A percentile compares a stretch with the other conserved stretches of the same genome.
Conservation (phyloP, 2,797 vertebrate species). For the Scolopax bukidnonensis region DNA sequence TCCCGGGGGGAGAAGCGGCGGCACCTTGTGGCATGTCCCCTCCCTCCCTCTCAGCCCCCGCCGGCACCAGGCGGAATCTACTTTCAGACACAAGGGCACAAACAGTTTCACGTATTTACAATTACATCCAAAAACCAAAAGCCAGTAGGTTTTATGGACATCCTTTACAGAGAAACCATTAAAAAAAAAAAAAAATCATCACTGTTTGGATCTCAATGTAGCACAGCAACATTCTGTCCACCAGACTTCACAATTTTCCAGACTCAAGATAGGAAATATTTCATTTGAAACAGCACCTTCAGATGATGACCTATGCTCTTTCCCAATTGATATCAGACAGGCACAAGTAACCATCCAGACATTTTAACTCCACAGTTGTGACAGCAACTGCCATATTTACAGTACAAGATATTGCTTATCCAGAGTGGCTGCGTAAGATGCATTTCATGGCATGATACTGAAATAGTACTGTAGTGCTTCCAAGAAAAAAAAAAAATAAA, state of each 20-base stretch:
- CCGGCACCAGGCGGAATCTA: conserved; percentile 17
- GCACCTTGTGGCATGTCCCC: background rate
- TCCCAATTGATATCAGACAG: conserved; percentile 16
- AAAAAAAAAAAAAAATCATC: conserved; percentile 9
- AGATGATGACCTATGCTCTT: conserved; percentile 39
- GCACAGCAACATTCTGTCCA: conserved; percentile 65
- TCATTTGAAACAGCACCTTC: conserved; percentile 60
- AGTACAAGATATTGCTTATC: conserved; percentile 68
- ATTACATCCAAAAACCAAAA: conserved; percentile 74
- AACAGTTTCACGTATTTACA: conserved; percentile 78
- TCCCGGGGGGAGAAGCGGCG: background rate
- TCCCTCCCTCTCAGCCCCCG: conserved; percentile 10
- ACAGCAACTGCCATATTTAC: conserved; percentile 51
- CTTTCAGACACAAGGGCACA: conserved; percentile 50
- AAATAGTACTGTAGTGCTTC: conserved; percentile 55
- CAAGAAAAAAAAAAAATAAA: conserved; percentile 36
- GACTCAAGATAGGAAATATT: background rate
- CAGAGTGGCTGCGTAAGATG: conserved; percentile 46
- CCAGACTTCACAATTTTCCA: conserved; percentile 44
- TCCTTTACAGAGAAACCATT: conserved; percentile 60
- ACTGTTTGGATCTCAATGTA: conserved; percentile 64
- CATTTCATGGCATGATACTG: conserved; percentile 56
- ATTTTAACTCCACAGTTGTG: background rate
- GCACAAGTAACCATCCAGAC: conserved; percentile 52
- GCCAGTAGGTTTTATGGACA: conserved; percentile 54